Conservation (phyloP, 2,113 vertebrate genomes). For the Halichoeres trimaculatus region DNA sequence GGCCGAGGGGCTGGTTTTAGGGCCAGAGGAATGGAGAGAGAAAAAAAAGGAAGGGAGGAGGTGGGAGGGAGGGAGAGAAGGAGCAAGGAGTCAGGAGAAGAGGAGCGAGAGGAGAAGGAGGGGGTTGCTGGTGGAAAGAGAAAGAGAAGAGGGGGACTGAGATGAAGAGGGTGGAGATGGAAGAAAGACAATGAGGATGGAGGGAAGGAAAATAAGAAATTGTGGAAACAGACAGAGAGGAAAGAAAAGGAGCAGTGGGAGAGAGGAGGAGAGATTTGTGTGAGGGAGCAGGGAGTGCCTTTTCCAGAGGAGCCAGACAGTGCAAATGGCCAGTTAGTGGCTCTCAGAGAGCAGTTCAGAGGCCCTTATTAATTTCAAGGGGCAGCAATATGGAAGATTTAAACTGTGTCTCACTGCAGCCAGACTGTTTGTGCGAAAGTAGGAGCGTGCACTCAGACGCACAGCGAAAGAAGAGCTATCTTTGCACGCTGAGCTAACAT, state of each 20-base stretch:
- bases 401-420: conserved; percentile 40
- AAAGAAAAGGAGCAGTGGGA: conserved; percentile 37
- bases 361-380: conserved; percentile 73
- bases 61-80: background rate
- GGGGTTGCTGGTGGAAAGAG: conserved; percentile 11
- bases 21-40: conserved; percentile 78
- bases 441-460: conserved; percentile 24
- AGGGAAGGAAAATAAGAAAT: conserved; percentile 55
- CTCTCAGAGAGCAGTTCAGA: conserved; percentile 68
- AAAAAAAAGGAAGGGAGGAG: background rate
- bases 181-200: conserved; percentile 64
- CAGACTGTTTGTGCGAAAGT: background rate
- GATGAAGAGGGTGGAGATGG: conserved; percentile 69
- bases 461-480: conserved; percentile 33
- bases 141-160: conserved; percentile 42
- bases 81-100: conserved; percentile 23
- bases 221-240: conserved; percentile 44
- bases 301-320: conserved; percentile 58
- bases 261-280: conserved; percentile 1
- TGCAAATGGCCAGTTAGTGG: conserved; percentile 73
- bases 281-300: conserved; percentile 48
- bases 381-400: conserved; percentile 66
- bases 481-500: conserved; percentile 43
- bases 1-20: conserved; percentile 88
- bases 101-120: background rate